Evolutionary conservation across 2,888 invertebrate species (phyloP), one percentile per base, ranked within the genome.

Genomic region (Apoda limacodes): DNA sequence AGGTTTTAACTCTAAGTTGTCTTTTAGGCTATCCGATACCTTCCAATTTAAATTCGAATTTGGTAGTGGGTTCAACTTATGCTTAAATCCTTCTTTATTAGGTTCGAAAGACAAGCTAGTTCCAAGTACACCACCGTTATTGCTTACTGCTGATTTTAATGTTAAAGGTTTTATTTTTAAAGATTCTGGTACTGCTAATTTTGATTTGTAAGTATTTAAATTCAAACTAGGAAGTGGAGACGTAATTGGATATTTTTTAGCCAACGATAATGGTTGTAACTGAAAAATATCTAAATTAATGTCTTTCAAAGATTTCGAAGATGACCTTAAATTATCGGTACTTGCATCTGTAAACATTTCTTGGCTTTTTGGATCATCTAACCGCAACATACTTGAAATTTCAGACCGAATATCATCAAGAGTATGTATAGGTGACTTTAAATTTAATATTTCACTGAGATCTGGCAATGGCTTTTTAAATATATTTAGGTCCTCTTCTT

Each of bases 201-300:
- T 63, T n/a, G 58, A 43, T 39, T 49, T 61, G 32, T 50, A 61
- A 2, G 56, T 52, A 30, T 60, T 57, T 21, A 66, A 44, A 35
- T 53, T 55, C 13, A 54, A 30, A 25, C 39, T 48, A 10, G 55
- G 55, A 3, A 52, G 12, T 29, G 42, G 46, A 3, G 46, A 22
- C 5, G 43, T 10, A 9, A 38, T 20, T 4, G 39, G 12, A 33
- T 38, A 30, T 13, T 40, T n/a, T 13, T 42, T 31, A 12, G 25
- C 12, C 11, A 38, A 28, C 9, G 39, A 31, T 5, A 47, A 25
- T 7, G 58, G 61, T 9, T 49, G 59, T 5, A 58, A 32, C 13
- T 55, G 52, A 10, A 64, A 50, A 28, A 58, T 41, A 35, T 64
- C 52, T 5, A 60, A 48, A 37, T 60, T 51, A 0, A 59, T 33